Conservation (phyloP, 2,797 vertebrate species). For the Sebastes jordani region DNA sequence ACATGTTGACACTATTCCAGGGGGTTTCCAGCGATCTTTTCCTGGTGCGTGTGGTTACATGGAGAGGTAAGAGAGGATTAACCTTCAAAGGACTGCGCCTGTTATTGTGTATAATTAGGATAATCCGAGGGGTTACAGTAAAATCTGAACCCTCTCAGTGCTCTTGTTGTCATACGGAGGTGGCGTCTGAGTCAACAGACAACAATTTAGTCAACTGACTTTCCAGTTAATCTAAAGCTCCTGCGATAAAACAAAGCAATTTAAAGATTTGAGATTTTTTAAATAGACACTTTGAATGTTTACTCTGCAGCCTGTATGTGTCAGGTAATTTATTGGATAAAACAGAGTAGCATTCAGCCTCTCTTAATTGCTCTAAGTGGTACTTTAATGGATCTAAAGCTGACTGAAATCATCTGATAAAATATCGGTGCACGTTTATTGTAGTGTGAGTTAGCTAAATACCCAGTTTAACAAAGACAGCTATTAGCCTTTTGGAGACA, state of each 20-base stretch:
- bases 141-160: constrained; percentile 40
- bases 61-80: constrained; percentile 42
- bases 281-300: constrained; percentile 20
- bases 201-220: constrained; percentile 6
- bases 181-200: constrained; percentile 50
- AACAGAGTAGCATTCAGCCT: constrained; percentile 1
- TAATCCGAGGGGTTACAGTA: constrained; percentile 63
- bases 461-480: background rate
- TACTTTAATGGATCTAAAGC: background rate
- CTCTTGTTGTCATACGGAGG: constrained; percentile 21
- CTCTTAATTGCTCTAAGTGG: constrained; percentile 1
- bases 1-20: constrained; percentile 43
- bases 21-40: constrained; percentile 60
- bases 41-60: constrained; percentile 45
- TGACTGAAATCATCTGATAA: constrained; percentile 6
- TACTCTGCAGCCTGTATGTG: background rate
- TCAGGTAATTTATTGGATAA: constrained; percentile 27
- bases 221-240: constrained; percentile 37
- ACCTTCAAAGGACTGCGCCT: constrained; percentile 56
- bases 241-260: constrained; percentile 46
- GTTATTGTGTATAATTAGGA: constrained; percentile 61
- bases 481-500: background rate
- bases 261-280: constrained; percentile 23
- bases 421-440: background rate
- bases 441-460: background rate